phyloP scores from a whole-genome alignment of 2,888 invertebrate genomes.

The Lasioglossum lativentre region DNA sequence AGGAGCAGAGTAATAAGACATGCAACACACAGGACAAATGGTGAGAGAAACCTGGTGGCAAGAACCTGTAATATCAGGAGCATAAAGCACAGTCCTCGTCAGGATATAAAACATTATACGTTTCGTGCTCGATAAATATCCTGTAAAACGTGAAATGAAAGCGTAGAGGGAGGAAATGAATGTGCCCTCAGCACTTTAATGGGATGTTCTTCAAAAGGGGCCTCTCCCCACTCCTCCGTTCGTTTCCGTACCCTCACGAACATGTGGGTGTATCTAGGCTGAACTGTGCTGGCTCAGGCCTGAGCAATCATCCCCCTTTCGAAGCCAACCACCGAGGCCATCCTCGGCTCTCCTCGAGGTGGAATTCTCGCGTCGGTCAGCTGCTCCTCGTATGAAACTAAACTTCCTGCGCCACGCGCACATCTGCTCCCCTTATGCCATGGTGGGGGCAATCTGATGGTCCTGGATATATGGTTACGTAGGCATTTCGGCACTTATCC shows the following conservation, averaged over 20 bases:
- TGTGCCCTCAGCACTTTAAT: conserved; percentile 60
- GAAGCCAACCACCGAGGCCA: conserved; percentile 65
- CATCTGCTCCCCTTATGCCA: conserved; percentile 76
- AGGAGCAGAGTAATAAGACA: not conserved
- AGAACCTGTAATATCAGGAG: conserved; percentile 1
- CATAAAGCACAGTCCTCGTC: not conserved
- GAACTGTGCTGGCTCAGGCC: conserved; percentile 31
- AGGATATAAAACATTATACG: conserved; percentile 8
- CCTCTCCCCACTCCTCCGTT: not conserved
- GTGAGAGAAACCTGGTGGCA: not conserved
- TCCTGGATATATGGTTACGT: not conserved
- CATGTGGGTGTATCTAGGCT: conserved; percentile 68
- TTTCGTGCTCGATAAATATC: conserved; percentile 33
- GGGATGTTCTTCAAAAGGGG: conserved; percentile 32
- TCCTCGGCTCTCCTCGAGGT: conserved; percentile 55
- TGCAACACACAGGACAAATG: not conserved
- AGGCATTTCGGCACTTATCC: not conserved
- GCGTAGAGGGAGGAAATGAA: conserved; percentile 51
- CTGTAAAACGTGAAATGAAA: conserved; percentile 40
- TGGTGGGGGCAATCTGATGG: conserved; percentile 9
- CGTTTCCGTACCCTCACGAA: conserved; percentile 50
- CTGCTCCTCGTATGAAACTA: conserved; percentile 79
- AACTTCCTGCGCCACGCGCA: conserved; percentile 82
- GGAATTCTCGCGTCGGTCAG: conserved; percentile 74
- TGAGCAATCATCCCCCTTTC: conserved; percentile 64